Base-by-base conservation (phyloP, 2,888 invertebrate genomes). In the Amaurobius ferox region DNA sequence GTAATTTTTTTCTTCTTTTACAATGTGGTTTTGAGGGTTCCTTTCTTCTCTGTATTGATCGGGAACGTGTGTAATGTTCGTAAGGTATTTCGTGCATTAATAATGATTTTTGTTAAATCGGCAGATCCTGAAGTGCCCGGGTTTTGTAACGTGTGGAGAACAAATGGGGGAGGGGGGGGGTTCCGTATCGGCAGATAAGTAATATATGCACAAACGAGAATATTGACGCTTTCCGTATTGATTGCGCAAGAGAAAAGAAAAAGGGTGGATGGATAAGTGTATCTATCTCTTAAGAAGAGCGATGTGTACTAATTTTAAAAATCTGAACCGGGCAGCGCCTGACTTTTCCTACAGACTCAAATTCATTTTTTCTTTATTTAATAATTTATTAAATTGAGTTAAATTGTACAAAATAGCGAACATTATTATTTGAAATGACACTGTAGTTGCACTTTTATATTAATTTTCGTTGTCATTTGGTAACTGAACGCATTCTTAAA, bases 31-130 rank as follows among this genome's bases (percentile, higher is more conserved):
- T 40, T 9, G 19, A 16, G 19, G 26, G 13, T 5, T 70, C n/a
- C n/a, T 66, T 62, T 66, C 66, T 11, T 32, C 32, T 30, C 19
- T 66, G 19, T 66, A 66, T 66, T 32, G 66, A 66, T 66, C 32
- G 7, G 32, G 32, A 32, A 32, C 5, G 55, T 5, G 16, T 66
- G 32, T 66, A 32, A 66, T 66, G 66, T 32, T 30, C 19, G 66
- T 66, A 55, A 55, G 55, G 55, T 55, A 55, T 55, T 55, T 55
- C 55, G 23, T 55, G 55, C 55, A 55, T 55, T 55, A 55, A 55
- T 55, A 55, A 55, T 55, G 55, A 55, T 55, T 19, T 55, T 55
- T 55, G 55, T 55, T 55, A 55, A 55, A 55, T 55, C 55, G 55
- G 23, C 55, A 55, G 23, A 55, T 55, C 16, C 23, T 55, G 55